phyloP scores from a whole-genome alignment of 2,113 vertebrate species.

The Microtus oregoni region DNA sequence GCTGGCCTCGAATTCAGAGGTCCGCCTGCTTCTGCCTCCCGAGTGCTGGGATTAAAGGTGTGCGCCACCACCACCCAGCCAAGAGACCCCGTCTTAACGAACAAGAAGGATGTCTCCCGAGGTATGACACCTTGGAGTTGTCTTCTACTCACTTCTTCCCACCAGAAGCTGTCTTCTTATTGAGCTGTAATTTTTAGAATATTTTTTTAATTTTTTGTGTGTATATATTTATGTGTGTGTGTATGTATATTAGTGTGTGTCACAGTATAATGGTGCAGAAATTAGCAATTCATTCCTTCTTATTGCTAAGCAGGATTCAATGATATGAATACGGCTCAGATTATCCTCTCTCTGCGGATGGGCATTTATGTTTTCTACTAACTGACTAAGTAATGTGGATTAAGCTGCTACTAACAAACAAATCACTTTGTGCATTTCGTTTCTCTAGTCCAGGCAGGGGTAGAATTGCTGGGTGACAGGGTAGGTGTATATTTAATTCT shows the following conservation, averaged over 20 bases:
- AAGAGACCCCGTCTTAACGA: neutral
- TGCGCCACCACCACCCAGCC: fast-evolving
- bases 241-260: too few species aligned
- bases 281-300: neutral
- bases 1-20: too few species aligned
- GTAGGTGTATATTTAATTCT: neutral
- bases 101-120: neutral
- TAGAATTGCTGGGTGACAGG: neutral
- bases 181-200: neutral
- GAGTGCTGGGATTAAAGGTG: too few species aligned
- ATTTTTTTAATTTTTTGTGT: neutral
- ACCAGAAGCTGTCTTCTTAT: neutral
- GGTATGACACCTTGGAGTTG: neutral
- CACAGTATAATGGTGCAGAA: neutral
- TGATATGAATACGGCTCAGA: neutral
- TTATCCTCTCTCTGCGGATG: neutral
- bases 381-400: neutral
- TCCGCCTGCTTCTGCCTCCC: too few species aligned
- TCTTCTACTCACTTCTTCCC: neutral
- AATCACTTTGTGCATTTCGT: neutral
- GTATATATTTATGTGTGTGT: neutral
- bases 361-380: neutral
- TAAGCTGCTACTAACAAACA: neutral
- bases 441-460: neutral
- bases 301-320: neutral